Evolutionary conservation across 2,113 vertebrate genomes (phyloP), one percentile per base, ranked within the genome.

Genomic region (Amblyornis subalaris): DNA sequence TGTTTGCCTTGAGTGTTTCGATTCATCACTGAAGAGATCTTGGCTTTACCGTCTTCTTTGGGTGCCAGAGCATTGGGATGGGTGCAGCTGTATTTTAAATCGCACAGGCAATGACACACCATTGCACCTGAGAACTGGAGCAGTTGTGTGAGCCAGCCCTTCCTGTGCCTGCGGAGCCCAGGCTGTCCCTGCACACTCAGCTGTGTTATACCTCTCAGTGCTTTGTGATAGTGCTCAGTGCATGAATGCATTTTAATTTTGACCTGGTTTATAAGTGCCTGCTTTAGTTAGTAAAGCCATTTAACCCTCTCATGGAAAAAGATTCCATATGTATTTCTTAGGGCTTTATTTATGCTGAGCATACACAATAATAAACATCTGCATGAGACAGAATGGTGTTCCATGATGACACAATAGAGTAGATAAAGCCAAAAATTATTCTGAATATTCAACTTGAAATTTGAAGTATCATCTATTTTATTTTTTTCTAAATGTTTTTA

Each of bases 71-170:
- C 36, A 3, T 4, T 36, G 47, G 14, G 35, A 6, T 19, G 20
- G 10, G 24, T 3, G 3, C 8, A 2, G 17, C 4, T 45, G 10
- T 33, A 0, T 58, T 40, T 70, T 14, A 21, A 50, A 8, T 62
- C 1, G 0, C 16, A 3, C 9, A 9, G 28, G 5, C 62, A 54
- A 33, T 26, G 33, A 25, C 19, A 13, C 25, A 4, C 0, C 1
- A 0, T 14, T 38, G 15, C 17, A 12, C 9, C 44, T 14, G 61
- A 4, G 20, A 22, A 33, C 26, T 7, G 28, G 12, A 38, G 35
- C 33, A 0, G 14, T 2, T 16, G 4, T 24, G 12, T 15, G 50
- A 7, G 17, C 36, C n/a, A 4, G 23, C 47, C 31, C 1, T 31
- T 22, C 10, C 2, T 29, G 54, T 47, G 25, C 26, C 33, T 53